phyloP scores from a whole-genome alignment of 2,113 vertebrate species.

The Halichoeres trimaculatus region DNA sequence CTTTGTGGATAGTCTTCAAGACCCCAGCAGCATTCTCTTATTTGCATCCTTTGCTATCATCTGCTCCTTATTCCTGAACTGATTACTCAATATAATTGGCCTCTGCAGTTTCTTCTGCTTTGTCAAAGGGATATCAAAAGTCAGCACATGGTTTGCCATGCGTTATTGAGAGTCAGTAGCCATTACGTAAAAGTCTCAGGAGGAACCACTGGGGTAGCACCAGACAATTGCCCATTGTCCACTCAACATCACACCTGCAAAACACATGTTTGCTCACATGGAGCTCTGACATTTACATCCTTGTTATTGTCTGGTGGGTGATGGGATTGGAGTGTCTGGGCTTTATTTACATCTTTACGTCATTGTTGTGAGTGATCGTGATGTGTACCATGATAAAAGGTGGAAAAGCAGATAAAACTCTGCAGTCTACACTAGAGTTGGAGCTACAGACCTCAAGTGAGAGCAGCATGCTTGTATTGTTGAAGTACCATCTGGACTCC shows the following conservation, averaged over 20 bases:
- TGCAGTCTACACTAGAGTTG: neutral
- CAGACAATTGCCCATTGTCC: conserved; percentile 63
- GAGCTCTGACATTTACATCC: conserved; percentile 14
- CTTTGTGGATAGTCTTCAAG: conserved; percentile 1
- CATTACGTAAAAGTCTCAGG: conserved; percentile 17
- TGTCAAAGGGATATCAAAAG: neutral
- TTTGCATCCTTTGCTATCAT: conserved; percentile 17
- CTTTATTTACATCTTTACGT: neutral
- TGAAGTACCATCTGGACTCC: conserved; percentile 14
- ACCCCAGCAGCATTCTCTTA: conserved; percentile 4
- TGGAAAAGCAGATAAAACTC: neutral
- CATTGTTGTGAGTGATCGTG: neutral
- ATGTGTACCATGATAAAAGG: neutral
- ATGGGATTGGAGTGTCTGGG: neutral
- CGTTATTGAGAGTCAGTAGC: conserved; percentile 10
- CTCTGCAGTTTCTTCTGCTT: neutral
- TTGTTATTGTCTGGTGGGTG: conserved; percentile 13
- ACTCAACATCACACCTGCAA: conserved; percentile 53
- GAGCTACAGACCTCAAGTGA: neutral
- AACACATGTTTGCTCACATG: conserved; percentile 32
- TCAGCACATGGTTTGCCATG: conserved; percentile 5
- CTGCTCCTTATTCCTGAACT: neutral
- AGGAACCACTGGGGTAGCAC: conserved; percentile 22
- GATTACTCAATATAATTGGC: conserved; percentile 8
- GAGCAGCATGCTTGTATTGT: conserved; percentile 7